phyloP scores from a whole-genome alignment of 2,797 vertebrate genomes.

The Chlorospingus semifuscus region DNA sequence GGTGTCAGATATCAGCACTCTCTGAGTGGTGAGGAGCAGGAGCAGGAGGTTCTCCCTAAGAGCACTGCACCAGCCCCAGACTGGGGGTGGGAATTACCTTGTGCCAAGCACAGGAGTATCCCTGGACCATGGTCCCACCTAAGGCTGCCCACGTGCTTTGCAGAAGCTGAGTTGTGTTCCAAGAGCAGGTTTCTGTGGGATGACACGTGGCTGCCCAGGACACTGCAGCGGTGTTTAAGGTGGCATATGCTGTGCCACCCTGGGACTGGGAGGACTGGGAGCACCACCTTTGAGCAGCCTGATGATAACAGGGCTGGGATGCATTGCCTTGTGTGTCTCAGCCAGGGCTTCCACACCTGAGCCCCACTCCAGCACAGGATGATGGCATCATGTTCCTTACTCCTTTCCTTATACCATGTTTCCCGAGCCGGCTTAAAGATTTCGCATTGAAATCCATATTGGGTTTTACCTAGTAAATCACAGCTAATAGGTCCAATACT shows the following conservation, averaged over 20 bases:
- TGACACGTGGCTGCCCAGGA: fast-evolving
- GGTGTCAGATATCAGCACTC: neutral
- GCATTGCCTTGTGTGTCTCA: neutral
- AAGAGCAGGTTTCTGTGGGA: neutral
- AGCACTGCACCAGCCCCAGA: neutral
- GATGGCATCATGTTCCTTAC: fast-evolving
- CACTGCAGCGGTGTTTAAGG: neutral
- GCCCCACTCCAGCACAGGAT: fast-evolving
- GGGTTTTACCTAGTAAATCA: neutral
- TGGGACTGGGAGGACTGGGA: neutral
- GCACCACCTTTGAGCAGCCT: neutral
- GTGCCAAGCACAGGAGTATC: neutral
- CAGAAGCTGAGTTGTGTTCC: neutral
- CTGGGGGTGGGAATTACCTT: fast-evolving
- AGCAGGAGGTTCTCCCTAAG: neutral
- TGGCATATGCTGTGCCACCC: neutral
- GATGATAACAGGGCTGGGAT: neutral
- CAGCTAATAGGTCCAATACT: neutral
- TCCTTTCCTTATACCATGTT: neutral
- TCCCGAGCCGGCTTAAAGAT: fast-evolving
- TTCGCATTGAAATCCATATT: neutral
- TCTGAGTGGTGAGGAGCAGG: neutral
- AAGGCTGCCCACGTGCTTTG: neutral
- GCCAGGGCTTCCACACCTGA: neutral
- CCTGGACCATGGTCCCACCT: fast-evolving